These are phyloP conservation scores for Benitochromis conjunctus DNA, from an alignment of 2,113 vertebrate genomes.

Conservation along the genomic window DNA sequence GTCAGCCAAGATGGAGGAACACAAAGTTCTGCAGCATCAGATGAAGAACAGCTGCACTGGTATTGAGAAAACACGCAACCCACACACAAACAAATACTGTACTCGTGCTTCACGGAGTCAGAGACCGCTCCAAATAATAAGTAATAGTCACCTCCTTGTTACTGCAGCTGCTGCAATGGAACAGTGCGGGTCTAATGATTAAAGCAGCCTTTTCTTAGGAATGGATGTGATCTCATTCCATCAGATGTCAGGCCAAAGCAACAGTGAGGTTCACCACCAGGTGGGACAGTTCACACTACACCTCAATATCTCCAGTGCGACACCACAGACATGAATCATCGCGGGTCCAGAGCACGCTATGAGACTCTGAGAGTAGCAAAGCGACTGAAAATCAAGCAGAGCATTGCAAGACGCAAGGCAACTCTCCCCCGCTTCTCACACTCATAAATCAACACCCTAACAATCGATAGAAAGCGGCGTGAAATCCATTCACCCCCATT, in stretches of 20 bases:
- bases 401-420: not conserved
- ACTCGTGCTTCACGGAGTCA: not conserved
- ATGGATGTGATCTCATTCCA: conserved; percentile 1
- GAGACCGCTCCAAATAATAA: not conserved
- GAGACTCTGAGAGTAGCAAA: conserved; percentile 3
- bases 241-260: not conserved
- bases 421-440: not conserved
- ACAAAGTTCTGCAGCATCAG: conserved; percentile 11
- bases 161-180: not conserved
- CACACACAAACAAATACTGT: not conserved
- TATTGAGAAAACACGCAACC: not conserved
- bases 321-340: conserved; percentile 14
- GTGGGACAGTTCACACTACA: conserved; percentile 40
- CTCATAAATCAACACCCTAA: conserved; percentile 37
- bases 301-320: conserved; percentile 19
- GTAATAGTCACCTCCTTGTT: not conserved
- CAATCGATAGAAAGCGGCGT: conserved; percentile 24
- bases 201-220: not conserved
- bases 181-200: not conserved
- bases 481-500: conserved; percentile 36
- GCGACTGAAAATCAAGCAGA: not conserved
- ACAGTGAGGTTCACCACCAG: conserved; percentile 26
- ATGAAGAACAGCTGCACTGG: conserved; percentile 34
- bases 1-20: conserved; percentile 42
- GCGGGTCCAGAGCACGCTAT: not conserved